Base-by-base conservation (phyloP, 2,888 invertebrate genomes). In the Schizaphis graminum region DNA sequence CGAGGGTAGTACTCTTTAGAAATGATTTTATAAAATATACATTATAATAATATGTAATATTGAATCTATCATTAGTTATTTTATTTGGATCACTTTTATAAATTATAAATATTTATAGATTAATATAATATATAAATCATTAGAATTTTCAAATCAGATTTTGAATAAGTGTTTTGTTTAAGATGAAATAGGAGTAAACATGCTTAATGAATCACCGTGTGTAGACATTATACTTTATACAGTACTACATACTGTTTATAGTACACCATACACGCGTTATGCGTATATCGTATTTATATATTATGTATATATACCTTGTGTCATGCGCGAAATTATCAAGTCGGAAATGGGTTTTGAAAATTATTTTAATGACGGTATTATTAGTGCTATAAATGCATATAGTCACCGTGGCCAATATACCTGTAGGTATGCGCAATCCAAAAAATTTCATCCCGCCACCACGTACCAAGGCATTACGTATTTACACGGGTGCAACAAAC, bases 301-400 rank as follows among this genome's bases (percentile, higher is more conserved):
- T n/a, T 35, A 16, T 35, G 7, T 67, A n/a, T 67, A 35, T 35
- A 0, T 67, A 13, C 26, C 0, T 28, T 0, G 7, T 24, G n/a
- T 26, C 0, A 21, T 90, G 26, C 28, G 89, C 57, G 3, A 90
- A 90, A 90, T 90, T 61, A 61, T 90, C 61, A 47, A 47, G 89
- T 90, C 47, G 89, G 61, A 61, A 61, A 47, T 90, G 61, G n/a
- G 47, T 21, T 90, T 47, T n/a, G 57, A 67, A 47, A 89, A 89
- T 47, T n/a, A 61, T 56, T 61, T 3, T n/a, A 4, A 44, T 24
- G 61, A 77, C 26, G 26, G 57, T 57, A 57, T 57, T 26, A 26
- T 57, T 26, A 57, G 26, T 53, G 49, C 16, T 57, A 57, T 57
- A 56, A 21, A 53, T 53, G 21, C 7, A 67, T n/a, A n/a, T 21